These are phyloP conservation scores for Herminia tarsipennalis DNA, from an alignment of 2,888 invertebrate species.

Conservation along the genomic window DNA sequence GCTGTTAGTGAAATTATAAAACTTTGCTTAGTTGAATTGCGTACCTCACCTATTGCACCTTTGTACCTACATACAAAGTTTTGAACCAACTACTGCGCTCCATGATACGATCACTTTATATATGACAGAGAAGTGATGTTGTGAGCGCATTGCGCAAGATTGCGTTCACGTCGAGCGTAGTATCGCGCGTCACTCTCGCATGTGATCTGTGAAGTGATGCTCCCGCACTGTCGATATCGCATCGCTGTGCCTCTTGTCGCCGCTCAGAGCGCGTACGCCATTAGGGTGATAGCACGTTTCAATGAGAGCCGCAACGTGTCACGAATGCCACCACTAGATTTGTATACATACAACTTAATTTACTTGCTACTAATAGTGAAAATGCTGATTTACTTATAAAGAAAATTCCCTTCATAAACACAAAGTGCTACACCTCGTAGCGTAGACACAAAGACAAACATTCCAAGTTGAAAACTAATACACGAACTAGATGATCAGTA, in stretches of 20 bases:
- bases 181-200: neutral
- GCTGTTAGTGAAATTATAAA: no score
- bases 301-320: conserved; percentile 3
- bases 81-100: no score
- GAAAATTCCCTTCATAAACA: no score
- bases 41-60: no score
- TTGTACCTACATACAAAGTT: no score
- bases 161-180: neutral
- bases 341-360: neutral
- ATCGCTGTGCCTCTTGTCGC: no score
- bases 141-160: no score
- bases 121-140: neutral
- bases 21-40: no score
- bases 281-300: conserved; percentile 8
- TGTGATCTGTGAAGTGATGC: neutral
- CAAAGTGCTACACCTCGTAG: no score
- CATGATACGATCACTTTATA: neutral
- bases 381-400: no score
- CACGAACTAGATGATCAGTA: conserved; percentile 38
- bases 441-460: neutral
- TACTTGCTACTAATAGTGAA: no score
- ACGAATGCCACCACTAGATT: neutral
- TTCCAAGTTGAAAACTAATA: conserved; percentile 30
- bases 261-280: neutral
- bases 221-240: neutral